Base-by-base conservation (phyloP, 1,140 invertebrate species). In the Saccostrea cuccullata region DNA sequence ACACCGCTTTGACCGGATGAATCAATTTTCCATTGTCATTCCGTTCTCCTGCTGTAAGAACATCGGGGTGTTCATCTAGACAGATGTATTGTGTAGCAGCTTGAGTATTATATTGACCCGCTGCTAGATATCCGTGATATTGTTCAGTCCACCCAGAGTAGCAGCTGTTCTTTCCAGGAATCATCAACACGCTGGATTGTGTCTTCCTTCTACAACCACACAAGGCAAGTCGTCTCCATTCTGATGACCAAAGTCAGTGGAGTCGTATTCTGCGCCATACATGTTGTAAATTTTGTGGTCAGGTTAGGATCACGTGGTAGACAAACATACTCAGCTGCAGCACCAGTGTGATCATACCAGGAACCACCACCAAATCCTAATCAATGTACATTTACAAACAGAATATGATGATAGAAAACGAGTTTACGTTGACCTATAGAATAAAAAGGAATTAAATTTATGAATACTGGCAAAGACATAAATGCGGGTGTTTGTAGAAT, bases 101-200 rank as follows among this genome's bases (percentile, higher is more conserved):
- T 0, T 67, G 20, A 26, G 91, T 85, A 15, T 8, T 55, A n/a
- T 87, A 86, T 70, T 85, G 26, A 0, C 87, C 84, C 9, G 89
- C 67, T 55, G 84, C 84, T 2, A 93, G 87, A 85, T 89, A 87
- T 9, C 91, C 91, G 8, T 82, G 20, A 84, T 92, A 92, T 70
- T 92, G 87, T 17, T 77, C 36, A 0, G 23, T 84, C 92, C 92
- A 93, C 0, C 89, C 91, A 26, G 64, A 12, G 23, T 88, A 88
- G 70, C 91, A 93, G 15, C 30, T 11, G 30, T 88, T 91, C 23
- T 86, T 90, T 23, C 89, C 91, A 0, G 91, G 92, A 64, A 93
- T 89, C 90, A 92, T 92, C 17, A 90, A 20, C 20, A 64, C 82
- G 8, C 83, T 60, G 15, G 67, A 55, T 30, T 55, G 26, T 12